Conservation (phyloP, 2,113 vertebrate species). For the Nothocercus nigrocapillus region DNA sequence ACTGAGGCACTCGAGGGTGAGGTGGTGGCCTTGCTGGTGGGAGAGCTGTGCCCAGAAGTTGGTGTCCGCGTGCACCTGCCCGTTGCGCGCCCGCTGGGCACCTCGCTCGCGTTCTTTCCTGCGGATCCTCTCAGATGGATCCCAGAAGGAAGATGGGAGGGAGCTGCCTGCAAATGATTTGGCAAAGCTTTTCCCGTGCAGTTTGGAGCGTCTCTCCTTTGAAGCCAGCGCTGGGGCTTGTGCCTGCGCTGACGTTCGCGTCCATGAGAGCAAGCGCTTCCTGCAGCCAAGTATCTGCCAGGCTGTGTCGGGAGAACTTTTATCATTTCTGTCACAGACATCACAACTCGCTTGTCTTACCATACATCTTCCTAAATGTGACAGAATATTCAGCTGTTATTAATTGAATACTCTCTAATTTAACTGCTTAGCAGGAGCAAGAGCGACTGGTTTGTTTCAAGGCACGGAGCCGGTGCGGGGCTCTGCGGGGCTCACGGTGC, state of each 20-base stretch:
- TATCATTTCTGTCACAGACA: constrained; percentile 96
- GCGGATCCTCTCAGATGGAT: neutral
- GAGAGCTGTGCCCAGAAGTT: neutral
- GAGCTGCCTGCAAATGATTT: constrained; percentile 59
- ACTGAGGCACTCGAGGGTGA: neutral
- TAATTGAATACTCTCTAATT: constrained; percentile 94
- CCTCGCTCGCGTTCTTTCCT: too few species aligned
- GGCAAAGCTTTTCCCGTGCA: constrained; percentile 40
- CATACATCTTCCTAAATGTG: constrained; percentile 93
- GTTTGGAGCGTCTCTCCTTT: constrained; percentile 59
- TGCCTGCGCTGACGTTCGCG: constrained; percentile 82
- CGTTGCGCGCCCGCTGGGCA: neutral
- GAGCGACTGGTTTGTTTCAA: constrained; percentile 80
- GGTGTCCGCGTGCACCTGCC: neutral
- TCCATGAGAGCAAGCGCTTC: constrained; percentile 73
- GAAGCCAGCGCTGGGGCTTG: constrained; percentile 74
- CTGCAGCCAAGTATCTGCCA: constrained; percentile 87
- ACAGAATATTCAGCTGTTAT: constrained; percentile 92
- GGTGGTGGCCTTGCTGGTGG: neutral
- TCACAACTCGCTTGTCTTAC: constrained; percentile 94
- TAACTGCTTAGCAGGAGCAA: constrained; percentile 80
- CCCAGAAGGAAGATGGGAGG: constrained; percentile 15
- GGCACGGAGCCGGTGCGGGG: constrained; percentile 48
- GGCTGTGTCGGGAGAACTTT: constrained; percentile 89
- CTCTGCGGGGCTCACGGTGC: neutral